Evolutionary conservation across 2,888 invertebrate genomes (phyloP).

Genomic region (Drosophila bunnanda): DNA sequence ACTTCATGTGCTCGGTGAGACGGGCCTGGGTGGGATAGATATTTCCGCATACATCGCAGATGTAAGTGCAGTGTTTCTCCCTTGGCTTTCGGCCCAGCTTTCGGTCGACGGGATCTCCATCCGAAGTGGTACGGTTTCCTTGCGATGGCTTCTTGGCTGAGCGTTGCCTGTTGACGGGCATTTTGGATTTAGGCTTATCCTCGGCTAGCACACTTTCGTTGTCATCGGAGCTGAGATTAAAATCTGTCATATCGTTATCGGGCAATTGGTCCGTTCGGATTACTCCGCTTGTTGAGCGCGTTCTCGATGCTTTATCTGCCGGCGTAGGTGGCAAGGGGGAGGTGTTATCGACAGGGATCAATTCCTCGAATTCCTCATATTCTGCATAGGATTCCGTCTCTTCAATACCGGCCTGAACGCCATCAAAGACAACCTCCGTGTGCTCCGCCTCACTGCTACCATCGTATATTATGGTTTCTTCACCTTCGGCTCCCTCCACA

Average conservation of each 20-base stretch:
- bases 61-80: conserved; percentile 74
- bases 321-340: conserved; percentile 3
- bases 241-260: conserved; percentile 38
- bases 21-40: conserved; percentile 83
- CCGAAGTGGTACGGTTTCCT: not conserved
- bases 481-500: conserved; percentile 47
- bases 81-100: conserved; percentile 66
- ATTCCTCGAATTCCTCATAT: conserved; percentile 59
- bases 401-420: conserved; percentile 53
- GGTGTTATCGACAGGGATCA: conserved; percentile 42
- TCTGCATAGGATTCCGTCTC: conserved; percentile 58
- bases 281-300: conserved; percentile 14
- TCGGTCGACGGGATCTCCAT: conserved; percentile 19
- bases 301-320: not conserved
- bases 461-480: conserved; percentile 55
- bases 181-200: conserved; percentile 30
- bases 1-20: conserved; percentile 83
- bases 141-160: conserved; percentile 4
- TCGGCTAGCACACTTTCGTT: conserved; percentile 39
- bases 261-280: conserved; percentile 1
- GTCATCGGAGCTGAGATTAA: conserved; percentile 57
- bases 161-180: not conserved
- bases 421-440: conserved; percentile 38
- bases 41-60: conserved; percentile 84
- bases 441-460: conserved; percentile 43